Evolutionary conservation across 2,888 invertebrate species (phyloP), one percentile per base, ranked within the genome.

Genomic region (Agonopterix heracliana): DNA sequence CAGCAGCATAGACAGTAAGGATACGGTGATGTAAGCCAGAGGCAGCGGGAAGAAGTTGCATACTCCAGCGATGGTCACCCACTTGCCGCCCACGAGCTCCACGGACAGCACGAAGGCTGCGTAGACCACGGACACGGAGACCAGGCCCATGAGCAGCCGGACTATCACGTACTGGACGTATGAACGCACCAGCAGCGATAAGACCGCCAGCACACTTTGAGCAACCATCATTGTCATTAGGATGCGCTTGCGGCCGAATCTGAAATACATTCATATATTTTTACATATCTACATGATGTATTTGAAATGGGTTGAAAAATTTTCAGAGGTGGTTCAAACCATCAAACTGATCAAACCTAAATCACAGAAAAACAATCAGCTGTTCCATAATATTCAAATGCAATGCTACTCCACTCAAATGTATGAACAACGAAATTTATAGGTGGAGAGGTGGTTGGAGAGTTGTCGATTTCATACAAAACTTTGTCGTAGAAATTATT

Each of bases 41-140:
- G 95, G 94, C 54, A 95, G 90, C 52, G 95, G 95, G 73, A 95
- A 94, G 64, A 95, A 90, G 75, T 94, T 95, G 61, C 93, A 94
- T 52, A 95, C 93, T 49, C 95, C 95, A 2, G 94, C 92, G 50
- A 95, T 92, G 2, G 94, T 94, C 54, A 94, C 90, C 94, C 94
- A 94, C 60, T 93, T 92, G 2, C 94, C 94, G 41, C 94, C 94
- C 3, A 95, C 94, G 49, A 94, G 82, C 74, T 95, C 95, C 61
- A 95, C 93, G 38, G 94, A 92, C 36, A 95, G 83, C 5, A 95
- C 95, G 62, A 95, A 94, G 26, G 93, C 94, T 40, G 94, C 93
- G 74, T 95, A 94, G 17, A 95, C 95, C 45, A 95, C 93, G 12
- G 95, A 94, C n/a, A 95, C 94, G 1, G 93, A 94, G 10, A 94